Evolutionary conservation across 2,888 invertebrate species (phyloP).

Genomic region (Mylabris sibirica): DNA sequence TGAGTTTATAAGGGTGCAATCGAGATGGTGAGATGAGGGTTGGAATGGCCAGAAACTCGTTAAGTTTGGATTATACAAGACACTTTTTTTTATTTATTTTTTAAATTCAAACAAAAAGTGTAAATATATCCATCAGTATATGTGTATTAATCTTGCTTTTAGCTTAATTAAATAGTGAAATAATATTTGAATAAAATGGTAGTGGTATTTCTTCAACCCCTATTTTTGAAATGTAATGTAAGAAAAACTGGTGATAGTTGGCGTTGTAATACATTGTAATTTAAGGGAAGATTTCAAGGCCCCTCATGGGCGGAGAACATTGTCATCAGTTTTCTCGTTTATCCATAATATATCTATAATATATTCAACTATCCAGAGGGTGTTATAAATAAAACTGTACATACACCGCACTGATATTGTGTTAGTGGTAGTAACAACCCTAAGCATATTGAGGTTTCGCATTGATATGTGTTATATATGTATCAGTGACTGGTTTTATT

Average conservation of each 20-base stretch:
- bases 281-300: slow-evolving; percentile 28
- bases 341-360: no score
- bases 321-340: slow-evolving; percentile 50
- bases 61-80: not conserved
- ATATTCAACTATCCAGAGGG: slow-evolving; percentile 30
- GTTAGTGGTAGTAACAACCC: slow-evolving; percentile 34
- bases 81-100: slow-evolving; percentile 51
- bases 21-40: not conserved
- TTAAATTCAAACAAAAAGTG: slow-evolving; percentile 35
- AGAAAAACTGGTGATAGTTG: slow-evolving; percentile 43
- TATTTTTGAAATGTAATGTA: no score
- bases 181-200: not conserved
- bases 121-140: not conserved
- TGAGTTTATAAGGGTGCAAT: no score
- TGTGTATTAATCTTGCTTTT: slow-evolving; percentile 41
- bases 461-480: slow-evolving; percentile 58
- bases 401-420: no score
- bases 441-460: slow-evolving; percentile 61
- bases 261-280: slow-evolving; percentile 30
- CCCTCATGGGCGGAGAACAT: slow-evolving; percentile 48
- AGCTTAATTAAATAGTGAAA: slow-evolving; percentile 51
- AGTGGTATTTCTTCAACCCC: no score
- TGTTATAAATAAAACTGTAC: slow-evolving; percentile 54
- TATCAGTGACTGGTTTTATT: slow-evolving; percentile 62
- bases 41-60: not conserved